phyloP scores from a whole-genome alignment of 2,888 invertebrate genomes.

The Diaphora mendica region DNA sequence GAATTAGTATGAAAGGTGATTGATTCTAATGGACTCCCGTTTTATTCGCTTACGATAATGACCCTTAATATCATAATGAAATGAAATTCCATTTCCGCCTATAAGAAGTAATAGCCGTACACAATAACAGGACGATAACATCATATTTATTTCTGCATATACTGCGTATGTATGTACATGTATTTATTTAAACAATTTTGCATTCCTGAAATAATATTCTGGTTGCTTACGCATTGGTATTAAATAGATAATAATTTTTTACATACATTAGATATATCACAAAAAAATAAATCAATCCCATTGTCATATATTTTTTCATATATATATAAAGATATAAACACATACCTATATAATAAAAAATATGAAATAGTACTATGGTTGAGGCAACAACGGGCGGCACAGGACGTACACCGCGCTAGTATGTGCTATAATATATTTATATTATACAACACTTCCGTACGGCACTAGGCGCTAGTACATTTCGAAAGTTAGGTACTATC shows the following conservation, averaged over 20 bases:
- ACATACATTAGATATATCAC: no score
- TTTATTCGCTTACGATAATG: no score
- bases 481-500: no score
- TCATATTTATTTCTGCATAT: no score
- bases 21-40: background rate
- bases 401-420: background rate
- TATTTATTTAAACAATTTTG: background rate
- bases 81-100: background rate
- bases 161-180: background rate
- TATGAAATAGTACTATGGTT: background rate
- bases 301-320: background rate
- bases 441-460: no score
- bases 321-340: background rate
- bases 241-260: background rate
- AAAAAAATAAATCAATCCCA: background rate
- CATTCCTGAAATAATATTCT: background rate
- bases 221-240: background rate
- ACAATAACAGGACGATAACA: background rate
- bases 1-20: background rate
- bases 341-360: background rate
- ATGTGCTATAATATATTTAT: background rate
- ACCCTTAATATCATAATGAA: background rate
- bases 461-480: no score
- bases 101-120: background rate
- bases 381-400: background rate